phyloP scores from a whole-genome alignment of 2,113 vertebrate species.

The Phodopus roborovskii region DNA sequence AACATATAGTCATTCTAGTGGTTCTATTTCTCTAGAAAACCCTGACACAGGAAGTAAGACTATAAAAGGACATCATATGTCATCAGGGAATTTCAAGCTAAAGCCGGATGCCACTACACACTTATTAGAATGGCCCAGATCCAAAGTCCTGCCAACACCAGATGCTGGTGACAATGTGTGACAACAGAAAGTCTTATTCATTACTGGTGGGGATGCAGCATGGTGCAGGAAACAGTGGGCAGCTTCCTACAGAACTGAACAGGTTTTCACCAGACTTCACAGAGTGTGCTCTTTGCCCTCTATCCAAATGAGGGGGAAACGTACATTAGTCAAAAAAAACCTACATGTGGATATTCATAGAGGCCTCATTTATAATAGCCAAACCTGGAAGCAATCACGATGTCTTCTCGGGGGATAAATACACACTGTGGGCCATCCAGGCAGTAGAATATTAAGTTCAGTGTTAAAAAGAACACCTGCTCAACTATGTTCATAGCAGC shows the following conservation, averaged over 20 bases:
- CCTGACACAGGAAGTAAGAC: neutral
- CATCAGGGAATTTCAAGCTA: neutral
- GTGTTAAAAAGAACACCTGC: too few relatives aligned
- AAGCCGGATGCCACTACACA: neutral
- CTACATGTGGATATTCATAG: neutral
- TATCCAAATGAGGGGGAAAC: neutral
- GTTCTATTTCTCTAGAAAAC: neutral
- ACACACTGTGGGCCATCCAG: neutral
- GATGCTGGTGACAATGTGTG: neutral
- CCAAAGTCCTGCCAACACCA: neutral
- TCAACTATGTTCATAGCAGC: too few relatives aligned
- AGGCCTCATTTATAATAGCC: neutral
- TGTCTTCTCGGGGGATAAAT: neutral
- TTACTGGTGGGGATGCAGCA: neutral
- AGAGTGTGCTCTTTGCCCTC: neutral
- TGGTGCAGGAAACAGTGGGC: neutral
- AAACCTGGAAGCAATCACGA: neutral
- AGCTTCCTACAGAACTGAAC: too few relatives aligned
- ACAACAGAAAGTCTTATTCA: neutral
- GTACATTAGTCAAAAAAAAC: too few relatives aligned
- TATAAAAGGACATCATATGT: neutral
- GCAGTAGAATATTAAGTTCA: neutral
- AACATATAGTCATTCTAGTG: too few relatives aligned
- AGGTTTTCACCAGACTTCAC: neutral
- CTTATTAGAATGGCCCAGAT: neutral